Conservation (phyloP, 2,113 vertebrate genomes). For the Canis aureus region DNA sequence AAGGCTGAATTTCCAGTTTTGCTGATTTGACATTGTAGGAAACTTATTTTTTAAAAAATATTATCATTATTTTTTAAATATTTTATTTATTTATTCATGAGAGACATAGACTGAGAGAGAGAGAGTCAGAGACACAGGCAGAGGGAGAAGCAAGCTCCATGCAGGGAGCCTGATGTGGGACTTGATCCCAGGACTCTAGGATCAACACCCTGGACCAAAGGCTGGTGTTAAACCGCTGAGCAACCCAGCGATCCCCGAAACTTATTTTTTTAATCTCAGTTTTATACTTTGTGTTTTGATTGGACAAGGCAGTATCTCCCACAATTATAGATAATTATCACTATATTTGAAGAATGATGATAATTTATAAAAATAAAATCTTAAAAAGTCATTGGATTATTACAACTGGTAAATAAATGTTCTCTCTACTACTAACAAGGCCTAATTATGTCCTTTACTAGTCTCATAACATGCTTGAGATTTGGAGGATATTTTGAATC, state of each 20-base stretch:
- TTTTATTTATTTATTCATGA: too few relatives aligned
- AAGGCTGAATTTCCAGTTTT: background rate
- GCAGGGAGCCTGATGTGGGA: too few relatives aligned
- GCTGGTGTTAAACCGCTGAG: too few relatives aligned
- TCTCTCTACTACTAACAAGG: background rate
- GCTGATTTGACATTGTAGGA: background rate
- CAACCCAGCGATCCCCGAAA: too few relatives aligned
- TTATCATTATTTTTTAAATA: too few relatives aligned
- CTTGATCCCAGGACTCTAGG: too few relatives aligned
- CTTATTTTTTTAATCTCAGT: background rate
- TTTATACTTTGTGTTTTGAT: constrained; percentile 64
- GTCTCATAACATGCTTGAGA: background rate
- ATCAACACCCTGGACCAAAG: too few relatives aligned
- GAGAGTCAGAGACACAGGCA: too few relatives aligned
- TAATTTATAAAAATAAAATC: constrained; percentile 64
- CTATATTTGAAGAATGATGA: constrained; percentile 50
- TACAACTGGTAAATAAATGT: constrained; percentile 65
- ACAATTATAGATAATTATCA: constrained; percentile 31
- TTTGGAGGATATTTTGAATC: constrained; percentile 40
- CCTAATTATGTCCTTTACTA: background rate
- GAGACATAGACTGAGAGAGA: too few relatives aligned
- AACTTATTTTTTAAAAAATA: background rate
- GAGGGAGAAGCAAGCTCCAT: too few relatives aligned
- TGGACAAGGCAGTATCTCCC: constrained; percentile 64
- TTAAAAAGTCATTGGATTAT: constrained; percentile 45